Percentiles rank a stretch among this genome's conserved stretches.
Conservation (phyloP, 2,113 vertebrate species). For the Recurvirostra avosetta region DNA sequence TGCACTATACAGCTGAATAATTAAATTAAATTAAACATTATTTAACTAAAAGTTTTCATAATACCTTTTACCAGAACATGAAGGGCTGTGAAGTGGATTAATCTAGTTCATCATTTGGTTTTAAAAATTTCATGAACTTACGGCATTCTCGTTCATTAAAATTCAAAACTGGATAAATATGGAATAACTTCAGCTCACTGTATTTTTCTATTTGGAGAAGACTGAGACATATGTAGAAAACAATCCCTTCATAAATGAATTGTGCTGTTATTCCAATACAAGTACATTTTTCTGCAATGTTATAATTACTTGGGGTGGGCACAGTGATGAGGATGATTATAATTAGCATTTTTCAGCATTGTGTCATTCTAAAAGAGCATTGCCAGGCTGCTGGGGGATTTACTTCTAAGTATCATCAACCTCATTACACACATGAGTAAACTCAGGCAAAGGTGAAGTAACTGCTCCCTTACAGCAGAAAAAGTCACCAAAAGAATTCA, state of each 20-base stretch:
- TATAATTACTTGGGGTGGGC: background rate
- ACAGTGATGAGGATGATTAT: background rate
- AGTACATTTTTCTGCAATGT: background rate
- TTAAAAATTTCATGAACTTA: slow-evolving; percentile 9
- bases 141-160: slow-evolving; percentile 2
- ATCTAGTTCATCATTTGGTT: background rate
- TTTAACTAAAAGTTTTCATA: background rate
- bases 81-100: background rate
- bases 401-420: background rate
- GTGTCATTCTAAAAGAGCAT: background rate
- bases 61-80: background rate
- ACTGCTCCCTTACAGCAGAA: background rate
- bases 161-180: slow-evolving; percentile 30
- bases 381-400: background rate
- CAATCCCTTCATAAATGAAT: slow-evolving; percentile 38
- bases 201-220: slow-evolving; percentile 47
- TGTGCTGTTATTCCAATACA: background rate
- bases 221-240: background rate
- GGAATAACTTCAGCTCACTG: background rate
- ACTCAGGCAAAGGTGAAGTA: background rate
- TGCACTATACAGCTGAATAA: background rate
- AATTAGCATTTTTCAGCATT: background rate
- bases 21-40: slow-evolving; percentile 1
- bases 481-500: background rate
- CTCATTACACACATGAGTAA: background rate